A percentile compares a stretch with the other conserved stretches of the same genome.
phyloP scores from a whole-genome alignment of 37 sponge, comb jelly and placozoan species.

The Cliona cf. orientalis region DNA sequence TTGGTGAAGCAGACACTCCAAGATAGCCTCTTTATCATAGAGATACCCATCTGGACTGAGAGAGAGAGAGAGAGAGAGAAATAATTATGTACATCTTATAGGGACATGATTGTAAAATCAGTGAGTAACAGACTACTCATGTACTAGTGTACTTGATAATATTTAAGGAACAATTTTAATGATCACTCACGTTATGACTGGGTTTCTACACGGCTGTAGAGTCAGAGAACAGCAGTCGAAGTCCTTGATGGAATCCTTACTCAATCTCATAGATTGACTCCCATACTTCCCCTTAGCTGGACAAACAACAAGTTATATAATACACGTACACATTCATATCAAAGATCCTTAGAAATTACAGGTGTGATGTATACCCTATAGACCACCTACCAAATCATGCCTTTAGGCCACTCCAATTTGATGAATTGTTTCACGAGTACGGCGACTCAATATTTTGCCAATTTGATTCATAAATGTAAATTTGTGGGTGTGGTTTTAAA shows the following conservation, averaged over 20 bases:
- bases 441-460: too few relatives aligned
- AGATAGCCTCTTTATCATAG: slow-evolving; percentile 94
- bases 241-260: slow-evolving; percentile 79
- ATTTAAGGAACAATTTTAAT: too few relatives aligned
- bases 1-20: slow-evolving; percentile 88
- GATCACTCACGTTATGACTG: slow-evolving; percentile 91
- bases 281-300: slow-evolving; percentile 67
- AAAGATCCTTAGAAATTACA: too few relatives aligned
- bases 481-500: too few relatives aligned
- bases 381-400: too few relatives aligned
- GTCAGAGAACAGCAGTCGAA: slow-evolving; percentile 94
- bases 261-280: slow-evolving; percentile 51
- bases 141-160: not conserved
- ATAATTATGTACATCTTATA: not conserved
- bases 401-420: too few relatives aligned
- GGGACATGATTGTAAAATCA: not conserved
- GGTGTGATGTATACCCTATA: too few relatives aligned
- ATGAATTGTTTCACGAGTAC: too few relatives aligned
- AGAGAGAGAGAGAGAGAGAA: not conserved
- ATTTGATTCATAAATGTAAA: too few relatives aligned
- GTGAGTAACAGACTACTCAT: not conserved
- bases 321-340: too few relatives aligned
- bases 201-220: slow-evolving; percentile 92
- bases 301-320: too few relatives aligned
- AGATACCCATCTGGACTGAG: slow-evolving; percentile 88